Conservation (phyloP, 2,797 vertebrate genomes). For the Trichosurus vulpecula region DNA sequence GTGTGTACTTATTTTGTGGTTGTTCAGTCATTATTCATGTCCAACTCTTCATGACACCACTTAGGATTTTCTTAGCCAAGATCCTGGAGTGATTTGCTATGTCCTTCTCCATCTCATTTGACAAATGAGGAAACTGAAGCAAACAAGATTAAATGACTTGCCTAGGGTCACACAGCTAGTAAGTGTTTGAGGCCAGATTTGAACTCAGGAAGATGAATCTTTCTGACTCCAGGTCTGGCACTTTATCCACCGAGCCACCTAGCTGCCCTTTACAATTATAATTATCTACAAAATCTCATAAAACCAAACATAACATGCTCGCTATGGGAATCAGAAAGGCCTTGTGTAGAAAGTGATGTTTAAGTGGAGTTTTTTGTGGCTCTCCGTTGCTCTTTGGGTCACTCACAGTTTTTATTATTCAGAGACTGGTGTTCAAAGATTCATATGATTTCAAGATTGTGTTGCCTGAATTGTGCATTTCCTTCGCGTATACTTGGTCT, state of each 20-base stretch:
- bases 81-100: background rate
- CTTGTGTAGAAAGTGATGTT: background rate
- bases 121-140: too few species aligned
- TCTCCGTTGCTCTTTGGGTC: background rate
- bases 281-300: background rate
- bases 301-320: background rate
- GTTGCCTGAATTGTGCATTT: background rate
- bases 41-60: background rate
- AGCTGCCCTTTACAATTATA: background rate
- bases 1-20: too few species aligned
- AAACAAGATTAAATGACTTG: too few species aligned
- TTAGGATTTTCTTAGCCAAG: background rate
- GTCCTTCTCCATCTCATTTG: background rate
- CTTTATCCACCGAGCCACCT: background rate
- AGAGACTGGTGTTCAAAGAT: background rate
- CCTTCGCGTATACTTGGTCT: background rate
- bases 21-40: background rate
- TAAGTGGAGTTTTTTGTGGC: background rate
- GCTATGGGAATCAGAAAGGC: background rate
- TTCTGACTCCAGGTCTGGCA: background rate
- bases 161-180: background rate
- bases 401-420: background rate
- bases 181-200: background rate
- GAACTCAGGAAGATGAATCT: background rate
- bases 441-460: background rate